Conservation (phyloP, 2,888 invertebrate species). For the Amblyjoppa proteus region DNA sequence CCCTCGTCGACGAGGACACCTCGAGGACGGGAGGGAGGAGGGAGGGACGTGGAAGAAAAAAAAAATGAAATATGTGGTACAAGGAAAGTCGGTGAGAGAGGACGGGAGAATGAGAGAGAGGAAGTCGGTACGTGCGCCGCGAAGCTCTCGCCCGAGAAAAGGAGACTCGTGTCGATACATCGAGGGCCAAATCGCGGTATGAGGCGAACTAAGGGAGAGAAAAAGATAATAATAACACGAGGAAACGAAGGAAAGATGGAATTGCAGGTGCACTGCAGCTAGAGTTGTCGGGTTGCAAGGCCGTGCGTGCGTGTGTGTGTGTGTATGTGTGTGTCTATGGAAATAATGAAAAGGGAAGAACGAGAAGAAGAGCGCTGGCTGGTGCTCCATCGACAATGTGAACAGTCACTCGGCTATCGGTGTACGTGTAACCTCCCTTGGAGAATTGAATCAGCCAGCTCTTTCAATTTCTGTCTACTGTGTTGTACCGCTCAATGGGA, state of each 20-base stretch:
- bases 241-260: slow-evolving; percentile 5
- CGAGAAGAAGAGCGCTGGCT: slow-evolving; percentile 40
- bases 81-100: not conserved
- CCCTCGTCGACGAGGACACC: slow-evolving; percentile 33
- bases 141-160: slow-evolving; percentile 2
- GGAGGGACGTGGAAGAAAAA: slow-evolving; percentile 7
- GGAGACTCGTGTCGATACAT: slow-evolving; percentile 62
- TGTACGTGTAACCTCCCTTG: slow-evolving; percentile 39
- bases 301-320: not conserved
- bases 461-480: slow-evolving; percentile 63
- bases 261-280: slow-evolving; percentile 23
- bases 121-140: slow-evolving; percentile 50
- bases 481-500: slow-evolving; percentile 47
- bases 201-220: not conserved
- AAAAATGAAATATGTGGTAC: not conserved
- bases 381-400: slow-evolving; percentile 56
- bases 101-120: slow-evolving; percentile 26
- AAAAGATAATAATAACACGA: not conserved
- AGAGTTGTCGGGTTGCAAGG: slow-evolving; percentile 35
- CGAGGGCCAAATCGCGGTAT: slow-evolving; percentile 54
- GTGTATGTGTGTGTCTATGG: not conserved
- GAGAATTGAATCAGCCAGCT: slow-evolving; percentile 65
- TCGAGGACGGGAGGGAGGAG: slow-evolving; percentile 31
- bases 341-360: slow-evolving; percentile 19
- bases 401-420: slow-evolving; percentile 54